Conservation (phyloP, 2,113 vertebrate genomes). For the Hypanus sabinus region DNA sequence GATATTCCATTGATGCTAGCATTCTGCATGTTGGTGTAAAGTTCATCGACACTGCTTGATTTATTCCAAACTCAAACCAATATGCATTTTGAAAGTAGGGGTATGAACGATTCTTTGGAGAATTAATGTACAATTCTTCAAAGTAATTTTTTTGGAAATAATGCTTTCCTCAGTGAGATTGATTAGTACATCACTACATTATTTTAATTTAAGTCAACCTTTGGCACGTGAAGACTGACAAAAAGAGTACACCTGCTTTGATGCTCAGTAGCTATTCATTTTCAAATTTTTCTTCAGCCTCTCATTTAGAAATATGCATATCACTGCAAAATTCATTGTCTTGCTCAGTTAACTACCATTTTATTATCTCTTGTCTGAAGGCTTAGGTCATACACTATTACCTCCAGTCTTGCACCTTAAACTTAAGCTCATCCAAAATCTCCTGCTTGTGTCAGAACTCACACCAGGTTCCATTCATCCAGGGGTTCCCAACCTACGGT, state of each 20-base stretch:
- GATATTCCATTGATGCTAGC: slow-evolving; percentile 31
- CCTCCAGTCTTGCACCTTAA: neutral
- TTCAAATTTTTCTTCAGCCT: neutral
- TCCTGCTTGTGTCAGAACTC: neutral
- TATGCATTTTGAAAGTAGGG: neutral
- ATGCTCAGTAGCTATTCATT: neutral
- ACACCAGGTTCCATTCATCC: neutral
- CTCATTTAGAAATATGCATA: neutral
- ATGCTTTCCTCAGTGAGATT: neutral
- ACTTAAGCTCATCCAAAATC: neutral
- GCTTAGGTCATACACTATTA: neutral
- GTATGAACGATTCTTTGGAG: neutral
- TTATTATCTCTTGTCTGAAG: neutral
- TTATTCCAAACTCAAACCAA: neutral
- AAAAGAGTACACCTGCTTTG: neutral
- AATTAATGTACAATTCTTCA: neutral
- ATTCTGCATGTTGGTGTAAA: neutral
- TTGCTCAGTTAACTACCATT: neutral
- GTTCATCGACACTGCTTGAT: neutral
- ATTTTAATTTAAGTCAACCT: neutral
- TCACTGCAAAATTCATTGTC: neutral
- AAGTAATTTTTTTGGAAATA: neutral
- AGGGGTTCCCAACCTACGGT: too few relatives aligned
- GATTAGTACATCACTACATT: neutral
- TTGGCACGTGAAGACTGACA: neutral